Base-by-base conservation (phyloP, 1,140 invertebrate species). In the Drosophila ananassae region DNA sequence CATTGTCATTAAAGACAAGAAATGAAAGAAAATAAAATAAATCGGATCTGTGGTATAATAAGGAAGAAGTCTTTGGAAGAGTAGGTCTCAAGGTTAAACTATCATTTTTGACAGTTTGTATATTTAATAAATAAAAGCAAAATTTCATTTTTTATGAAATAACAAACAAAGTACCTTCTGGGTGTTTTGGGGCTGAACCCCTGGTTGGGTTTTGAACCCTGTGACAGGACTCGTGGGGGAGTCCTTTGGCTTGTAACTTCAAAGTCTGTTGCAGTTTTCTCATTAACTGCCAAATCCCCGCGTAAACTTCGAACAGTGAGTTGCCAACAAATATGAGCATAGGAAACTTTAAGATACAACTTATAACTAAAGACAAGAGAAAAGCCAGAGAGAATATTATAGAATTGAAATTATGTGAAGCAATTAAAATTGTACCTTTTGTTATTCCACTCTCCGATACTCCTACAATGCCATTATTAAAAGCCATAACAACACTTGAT, bases 1-100 rank as follows among this genome's bases (percentile, higher is more conserved):
- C 81, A 87, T 61, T 67, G 60, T 73, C 69, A 85, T 85, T 85
- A 85, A 87, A 53, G 59, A 71, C 76, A 77, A 77, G 60, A 10
- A 2, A 6, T 22, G 37, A 3, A n/a, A 5, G 17, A n/a, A 24
- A 25, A 13, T 2, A 13, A 30, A n/a, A 34, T 34, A 6, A 47
- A 50, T 28, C 25, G 25, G 25, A 28, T 7, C 4, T 28, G 25
- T 0, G 0, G 25, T 0, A 5, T 44, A 47, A 44, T 12, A 4
- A 12, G 34, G 12, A 37, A 12, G 12, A 2, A 37, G 12, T 37
- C 10, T 10, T 37, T n/a, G 32, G 8, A 32, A 32, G 32, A 32
- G 3, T 12, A 3, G 34, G 3, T n/a, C 34, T 37, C 34, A 37
- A 37, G 34, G 34, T 37, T 37, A n/a, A 10, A 32, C 8, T 32